Evolutionary conservation across 2,888 invertebrate species (phyloP), one percentile per base, ranked within the genome.

Genomic region (Drosophila melanosoma): DNA sequence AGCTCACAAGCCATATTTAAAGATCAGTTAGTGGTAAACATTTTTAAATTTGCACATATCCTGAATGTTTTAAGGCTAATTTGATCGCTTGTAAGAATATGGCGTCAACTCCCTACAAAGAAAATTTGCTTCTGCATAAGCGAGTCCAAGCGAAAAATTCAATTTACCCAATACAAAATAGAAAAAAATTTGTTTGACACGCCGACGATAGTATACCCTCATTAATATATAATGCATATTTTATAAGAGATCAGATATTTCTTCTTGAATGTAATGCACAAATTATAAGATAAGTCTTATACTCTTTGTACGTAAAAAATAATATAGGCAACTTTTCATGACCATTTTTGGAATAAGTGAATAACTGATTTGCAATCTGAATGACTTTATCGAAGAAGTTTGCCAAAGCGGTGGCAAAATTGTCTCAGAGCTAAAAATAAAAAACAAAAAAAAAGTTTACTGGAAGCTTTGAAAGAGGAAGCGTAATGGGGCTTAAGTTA

Each of bases 311-410:
- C 29, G 32, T n/a, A 29, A n/a, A 56, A 1, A 81, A 69, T 66
- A 70, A 77, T 61, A 53, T 63, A 64, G 72, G 67, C 59, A 74
- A 74, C 75, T 77, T 69, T 56, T 74, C 78, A 74, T 77, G 70
- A 76, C 86, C 86, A 88, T 83, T 77, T 87, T 79, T 42, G 89
- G 86, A 57, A 64, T 53, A 69, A 85, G 71, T 82, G 80, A 79
- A 82, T 88, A 85, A 74, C 69, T 68, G 63, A 67, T 66, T 75
- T 71, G 61, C 65, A 65, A 71, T 69, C 75, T 74, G 63, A 62
- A 53, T 66, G 64, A 66, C 68, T 65, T 64, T 79, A 69, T 76
- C 70, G 76, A 79, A 88, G 80, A 79, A 81, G 77, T 77, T 67
- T 68, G 67, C 63, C 42, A 70, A 76, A 76, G 58, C 53, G 54